Evolutionary conservation across 2,113 vertebrate genomes (phyloP).

Genomic region (Trochalopteron elliotii): DNA sequence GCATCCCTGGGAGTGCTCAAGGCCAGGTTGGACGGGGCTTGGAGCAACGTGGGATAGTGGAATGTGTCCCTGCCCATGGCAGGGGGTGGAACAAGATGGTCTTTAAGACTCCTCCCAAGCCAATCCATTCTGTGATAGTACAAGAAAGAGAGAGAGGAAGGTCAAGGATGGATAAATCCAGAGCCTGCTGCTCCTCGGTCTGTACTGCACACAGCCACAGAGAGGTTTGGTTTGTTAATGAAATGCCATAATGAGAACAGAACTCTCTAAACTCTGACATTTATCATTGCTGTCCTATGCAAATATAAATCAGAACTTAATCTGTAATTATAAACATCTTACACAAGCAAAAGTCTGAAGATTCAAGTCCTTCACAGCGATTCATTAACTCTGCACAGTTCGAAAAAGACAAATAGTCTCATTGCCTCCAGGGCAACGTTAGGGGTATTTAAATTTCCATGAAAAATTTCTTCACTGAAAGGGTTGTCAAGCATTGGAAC

Average conservation of each 20-base stretch:
- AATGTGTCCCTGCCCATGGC: not conserved
- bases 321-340: not conserved
- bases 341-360: accelerated
- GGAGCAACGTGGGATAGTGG: not conserved
- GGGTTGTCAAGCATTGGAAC: not conserved
- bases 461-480: not conserved
- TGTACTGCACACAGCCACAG: not conserved
- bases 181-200: not conserved
- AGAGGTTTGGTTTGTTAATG: not conserved
- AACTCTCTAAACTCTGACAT: not conserved
- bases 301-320: not conserved
- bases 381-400: not conserved
- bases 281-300: not conserved
- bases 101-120: not conserved
- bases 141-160: not conserved
- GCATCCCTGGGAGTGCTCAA: not conserved
- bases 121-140: no score
- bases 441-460: not conserved
- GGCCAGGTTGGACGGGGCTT: not conserved
- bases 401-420: not conserved
- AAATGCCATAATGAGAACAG: not conserved
- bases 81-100: not conserved
- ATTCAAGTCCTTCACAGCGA: not conserved
- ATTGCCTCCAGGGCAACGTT: not conserved
- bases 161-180: not conserved